Percentiles rank a stretch among this genome's conserved stretches.
These are phyloP conservation scores for Drosophila pandora DNA, from an alignment of 1,140 invertebrate species.

Conservation along the genomic window DNA sequence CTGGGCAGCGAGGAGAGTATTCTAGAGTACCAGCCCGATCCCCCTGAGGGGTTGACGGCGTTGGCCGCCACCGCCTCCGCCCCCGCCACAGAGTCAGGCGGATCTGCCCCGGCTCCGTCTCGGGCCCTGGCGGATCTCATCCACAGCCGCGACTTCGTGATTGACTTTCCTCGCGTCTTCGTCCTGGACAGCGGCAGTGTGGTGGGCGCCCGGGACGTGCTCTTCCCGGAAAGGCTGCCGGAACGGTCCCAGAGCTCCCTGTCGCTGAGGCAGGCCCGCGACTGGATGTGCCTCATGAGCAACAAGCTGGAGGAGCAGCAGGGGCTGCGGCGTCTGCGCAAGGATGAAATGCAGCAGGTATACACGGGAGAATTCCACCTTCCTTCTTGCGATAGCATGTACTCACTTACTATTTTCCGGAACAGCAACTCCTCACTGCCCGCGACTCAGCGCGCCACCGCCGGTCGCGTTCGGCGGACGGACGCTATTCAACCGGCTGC, in stretches of 20 bases:
- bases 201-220: constrained; percentile 60
- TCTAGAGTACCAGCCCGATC: constrained; percentile 73
- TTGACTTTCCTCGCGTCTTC: constrained; percentile 78
- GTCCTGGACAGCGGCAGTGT: constrained; percentile 68
- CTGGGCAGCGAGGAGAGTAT: constrained; percentile 91
- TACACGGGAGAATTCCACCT: not conserved
- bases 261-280: constrained; percentile 69
- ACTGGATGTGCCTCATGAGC: constrained; percentile 75
- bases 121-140: constrained; percentile 65
- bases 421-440: constrained; percentile 68
- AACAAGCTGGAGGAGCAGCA: constrained; percentile 80
- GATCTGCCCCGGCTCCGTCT: not conserved
- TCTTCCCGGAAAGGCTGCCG: constrained; percentile 64
- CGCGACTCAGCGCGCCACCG: constrained; percentile 66
- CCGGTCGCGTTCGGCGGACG: constrained; percentile 75
- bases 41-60: constrained; percentile 4
- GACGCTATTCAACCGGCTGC: constrained; percentile 71
- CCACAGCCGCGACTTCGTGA: constrained; percentile 76
- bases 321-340: constrained; percentile 64
- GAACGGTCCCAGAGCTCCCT: constrained; percentile 79
- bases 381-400: not conserved
- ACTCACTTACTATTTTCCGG: not conserved
- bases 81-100: constrained; percentile 2
- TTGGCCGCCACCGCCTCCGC: not conserved
- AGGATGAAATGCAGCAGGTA: constrained; percentile 79